Base-by-base conservation (phyloP, 2,888 invertebrate species). In the Phlogophora meticulosa region DNA sequence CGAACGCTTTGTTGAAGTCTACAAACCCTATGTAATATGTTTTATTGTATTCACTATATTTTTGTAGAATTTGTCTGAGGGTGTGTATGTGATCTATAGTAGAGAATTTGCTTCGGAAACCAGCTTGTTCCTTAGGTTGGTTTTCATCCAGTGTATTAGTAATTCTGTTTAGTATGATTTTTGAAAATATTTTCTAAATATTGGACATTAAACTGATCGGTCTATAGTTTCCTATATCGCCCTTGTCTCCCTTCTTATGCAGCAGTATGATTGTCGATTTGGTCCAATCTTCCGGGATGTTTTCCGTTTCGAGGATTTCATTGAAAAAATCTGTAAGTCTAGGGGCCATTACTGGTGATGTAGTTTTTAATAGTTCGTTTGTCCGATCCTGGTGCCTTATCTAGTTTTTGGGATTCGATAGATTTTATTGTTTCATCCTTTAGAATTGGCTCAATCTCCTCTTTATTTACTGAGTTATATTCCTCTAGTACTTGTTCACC, bases 371-470 rank as follows among this genome's bases (percentile, higher is more conserved):
- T 24, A n/a, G n/a, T n/a, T n/a, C n/a, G n/a, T n/a, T n/a, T n/a
- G n/a, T 28, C 48, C n/a, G n/a, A 15, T 48, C 48, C 28, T 28
- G 48, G 48, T 28, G 48, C 48, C 10, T 48, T 48, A n/a, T 48
- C 48, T n/a, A 28, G 24, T 28, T 48, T 48, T n/a, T 48, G 48
- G 7, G 48, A 9, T 3, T 28, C 5, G 15, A 48, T 48, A 15
- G 28, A 5, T 48, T 28, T 22, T 28, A 28, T 28, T 28, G 28
- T 48, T 48, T 48, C 48, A 9, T 7, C 4, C 1, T 22, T 28
- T 48, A 48, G 48, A 15, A 48, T 48, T 28, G 48, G 28, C 28
- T 45, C 20, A 4, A n/a, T 48, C 28, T 48, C 24, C 7, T 32
- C n/a, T 48, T 7, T 10, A 48, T 48, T 24, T 24, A 7, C 15